Evolutionary conservation across 2,797 vertebrate genomes (phyloP).

Genomic region (Urophycis tenuis): DNA sequence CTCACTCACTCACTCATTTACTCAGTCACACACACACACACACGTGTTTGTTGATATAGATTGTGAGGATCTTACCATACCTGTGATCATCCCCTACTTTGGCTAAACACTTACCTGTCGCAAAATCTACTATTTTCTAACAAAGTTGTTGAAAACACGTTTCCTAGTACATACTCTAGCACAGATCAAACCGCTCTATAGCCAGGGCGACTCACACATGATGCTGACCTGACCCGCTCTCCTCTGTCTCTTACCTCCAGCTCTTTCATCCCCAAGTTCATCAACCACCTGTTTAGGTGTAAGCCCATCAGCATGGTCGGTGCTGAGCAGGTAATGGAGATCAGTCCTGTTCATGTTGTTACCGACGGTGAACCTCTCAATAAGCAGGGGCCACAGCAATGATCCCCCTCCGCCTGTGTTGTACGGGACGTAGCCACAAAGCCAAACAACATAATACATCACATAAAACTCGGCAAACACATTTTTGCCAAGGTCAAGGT

Average conservation of each 20-base stretch:
- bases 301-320: slow-evolving; percentile 99
- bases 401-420: background rate
- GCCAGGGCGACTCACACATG: background rate
- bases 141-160: too few species aligned
- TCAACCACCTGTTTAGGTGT: slow-evolving; percentile 98
- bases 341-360: background rate
- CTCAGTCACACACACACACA: background rate
- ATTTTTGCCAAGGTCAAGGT: background rate
- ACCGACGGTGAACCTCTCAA: background rate
- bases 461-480: background rate
- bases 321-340: slow-evolving; percentile 83
- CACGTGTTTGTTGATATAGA: background rate
- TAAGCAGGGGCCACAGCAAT: too few species aligned
- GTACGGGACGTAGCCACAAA: background rate
- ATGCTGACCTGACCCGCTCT: slow-evolving; percentile 3
- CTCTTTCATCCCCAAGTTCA: slow-evolving; percentile 98
- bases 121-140: background rate
- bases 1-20: too few species aligned
- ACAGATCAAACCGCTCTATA: background rate
- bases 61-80: too few species aligned
- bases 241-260: slow-evolving; percentile 58
- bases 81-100: background rate
- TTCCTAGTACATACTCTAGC: too few species aligned
- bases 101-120: background rate
- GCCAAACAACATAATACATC: background rate